Evolutionary conservation across 2,888 invertebrate species (phyloP).

Genomic region (Aproaerema taeniolella): DNA sequence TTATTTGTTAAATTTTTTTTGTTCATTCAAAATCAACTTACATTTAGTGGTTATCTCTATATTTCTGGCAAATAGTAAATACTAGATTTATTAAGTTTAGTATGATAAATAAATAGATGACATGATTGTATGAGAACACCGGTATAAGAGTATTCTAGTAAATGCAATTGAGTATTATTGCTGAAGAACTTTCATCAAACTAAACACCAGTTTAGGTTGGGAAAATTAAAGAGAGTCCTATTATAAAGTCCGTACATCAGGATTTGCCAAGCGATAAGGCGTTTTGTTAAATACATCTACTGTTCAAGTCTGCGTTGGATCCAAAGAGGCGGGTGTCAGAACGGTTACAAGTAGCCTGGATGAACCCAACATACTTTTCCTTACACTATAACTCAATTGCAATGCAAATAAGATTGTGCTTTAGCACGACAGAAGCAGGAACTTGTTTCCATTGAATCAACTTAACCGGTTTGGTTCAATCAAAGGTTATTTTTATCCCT

Average conservation of each 20-base stretch:
- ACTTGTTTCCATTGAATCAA: background rate
- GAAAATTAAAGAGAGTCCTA: conserved; percentile 32
- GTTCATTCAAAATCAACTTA: conserved; percentile 28
- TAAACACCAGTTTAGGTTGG: conserved; percentile 51
- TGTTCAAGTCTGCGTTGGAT: conserved; percentile 58
- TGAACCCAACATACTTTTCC: conserved; percentile 66
- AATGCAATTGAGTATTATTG: conserved; percentile 49
- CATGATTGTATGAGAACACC: conserved; percentile 3
- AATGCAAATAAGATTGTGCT: conserved; percentile 21
- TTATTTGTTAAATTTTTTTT: conserved; percentile 25
- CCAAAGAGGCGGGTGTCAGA: conserved; percentile 52
- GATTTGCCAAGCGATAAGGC: conserved; percentile 42
- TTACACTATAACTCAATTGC: conserved; percentile 21
- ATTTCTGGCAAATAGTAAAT: conserved; percentile 44
- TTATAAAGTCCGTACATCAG: conserved; percentile 19
- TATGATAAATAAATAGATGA: conserved; percentile 11
- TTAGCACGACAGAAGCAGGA: conserved; percentile 10
- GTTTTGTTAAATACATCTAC: conserved; percentile 37
- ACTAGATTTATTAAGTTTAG: conserved; percentile 13
- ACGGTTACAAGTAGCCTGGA: conserved; percentile 39
- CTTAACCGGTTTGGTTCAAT: too few species aligned
- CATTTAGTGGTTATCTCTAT: conserved; percentile 44
- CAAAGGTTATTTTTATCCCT: too few species aligned
- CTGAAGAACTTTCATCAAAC: conserved; percentile 43
- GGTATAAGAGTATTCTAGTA: conserved; percentile 23